phyloP scores from a whole-genome alignment of 92 coral and sea anemone genomes.

The Pocillopora grandis region DNA sequence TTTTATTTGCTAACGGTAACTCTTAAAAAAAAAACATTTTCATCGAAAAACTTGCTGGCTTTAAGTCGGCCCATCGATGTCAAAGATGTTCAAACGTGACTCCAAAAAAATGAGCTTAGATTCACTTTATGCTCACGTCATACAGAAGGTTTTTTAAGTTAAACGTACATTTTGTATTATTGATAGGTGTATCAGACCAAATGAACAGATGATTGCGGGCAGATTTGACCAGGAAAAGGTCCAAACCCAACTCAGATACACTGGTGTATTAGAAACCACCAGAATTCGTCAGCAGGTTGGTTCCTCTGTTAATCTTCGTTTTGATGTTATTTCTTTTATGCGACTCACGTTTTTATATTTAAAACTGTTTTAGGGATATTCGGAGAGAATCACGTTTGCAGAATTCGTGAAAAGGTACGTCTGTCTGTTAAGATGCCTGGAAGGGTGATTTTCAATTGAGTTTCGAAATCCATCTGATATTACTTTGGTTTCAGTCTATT shows the following conservation, averaged over 20 bases:
- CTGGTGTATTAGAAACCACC: conserved; percentile 95
- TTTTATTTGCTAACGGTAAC: too few species aligned
- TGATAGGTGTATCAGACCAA: conserved; percentile 91
- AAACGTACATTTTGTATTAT: neutral
- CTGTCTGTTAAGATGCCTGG: neutral
- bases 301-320: neutral
- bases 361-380: conserved; percentile 72
- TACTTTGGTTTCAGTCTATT: too few species aligned
- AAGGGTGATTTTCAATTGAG: too few species aligned
- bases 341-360: neutral
- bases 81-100: too few species aligned
- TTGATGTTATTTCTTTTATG: neutral
- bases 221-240: conserved; percentile 94
- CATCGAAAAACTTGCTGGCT: too few species aligned
- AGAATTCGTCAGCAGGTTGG: conserved; percentile 91
- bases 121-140: neutral
- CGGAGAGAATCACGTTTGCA: conserved; percentile 85
- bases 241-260: conserved; percentile 83
- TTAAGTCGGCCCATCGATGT: too few species aligned
- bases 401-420: conserved; percentile 84
- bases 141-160: neutral
- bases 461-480: too few species aligned
- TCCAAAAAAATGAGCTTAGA: too few species aligned
- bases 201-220: conserved; percentile 87
- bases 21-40: too few species aligned